Base-by-base conservation (phyloP, 1,140 invertebrate genomes). In the Phymastichus coffea region DNA sequence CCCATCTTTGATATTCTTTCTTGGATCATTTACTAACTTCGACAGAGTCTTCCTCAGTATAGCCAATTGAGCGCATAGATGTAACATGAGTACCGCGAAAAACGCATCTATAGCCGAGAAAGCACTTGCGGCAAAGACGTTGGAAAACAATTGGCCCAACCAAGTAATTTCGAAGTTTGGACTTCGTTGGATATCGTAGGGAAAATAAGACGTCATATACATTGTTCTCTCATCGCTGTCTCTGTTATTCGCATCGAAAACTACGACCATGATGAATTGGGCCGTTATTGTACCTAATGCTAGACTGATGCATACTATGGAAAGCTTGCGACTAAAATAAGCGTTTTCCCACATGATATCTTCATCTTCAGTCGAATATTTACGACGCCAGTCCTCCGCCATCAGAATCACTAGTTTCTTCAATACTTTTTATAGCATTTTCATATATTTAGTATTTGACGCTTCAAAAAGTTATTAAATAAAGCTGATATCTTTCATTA, bases 101-200 rank as follows among this genome's bases (percentile, higher is more conserved):
- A 82, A 57, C 0, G 70, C 71, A 22, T 82, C 78, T 51, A 79
- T 71, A 46, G 67, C 69, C 0, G 79, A 66, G 53, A 80, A 81
- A 3, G 78, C 66, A 4, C 60, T 66, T 0, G 76, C 78, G 0
- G 70, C 66, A 1, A 75, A 14, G 3, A 66, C 59, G 3, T 79
- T 63, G 0, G 75, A 73, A 0, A 69, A 53, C 3, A 77, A 64
- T 66, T 83, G 81, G 26, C 81, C 74, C 0, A 63, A 2, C 55
- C 78, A 81, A 0, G 78, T 81, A 6, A 82, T 33, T 60, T 81
- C 77, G 59, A 76, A 83, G 1, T 74, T 73, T 9, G 80, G 80
- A 3, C 74, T 77, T 22, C 67, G 69, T 10, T 66, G 65, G 0
- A 66, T 71, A 53, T 80, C 67, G 57, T 80, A 82, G 0, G 81